These are phyloP conservation scores for Empis livida DNA, from an alignment of 2,888 invertebrate species.

Conservation along the genomic window DNA sequence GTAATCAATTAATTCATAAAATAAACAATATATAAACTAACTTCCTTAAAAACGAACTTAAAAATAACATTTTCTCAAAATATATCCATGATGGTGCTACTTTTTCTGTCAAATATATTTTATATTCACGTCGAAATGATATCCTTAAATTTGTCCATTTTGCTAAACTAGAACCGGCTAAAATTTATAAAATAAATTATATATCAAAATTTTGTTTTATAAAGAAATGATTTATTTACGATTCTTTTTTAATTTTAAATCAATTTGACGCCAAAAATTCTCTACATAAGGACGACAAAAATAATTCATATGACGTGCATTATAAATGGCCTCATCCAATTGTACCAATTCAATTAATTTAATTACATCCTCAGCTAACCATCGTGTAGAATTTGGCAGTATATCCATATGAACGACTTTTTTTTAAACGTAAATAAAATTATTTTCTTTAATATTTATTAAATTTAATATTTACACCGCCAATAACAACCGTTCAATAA, in stretches of 20 bases:
- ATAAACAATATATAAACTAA: constrained; percentile 11
- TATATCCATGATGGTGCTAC: constrained; percentile 31
- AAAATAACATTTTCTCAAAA: constrained; percentile 32
- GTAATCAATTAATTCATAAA: too few relatives aligned
- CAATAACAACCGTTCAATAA: not conserved
- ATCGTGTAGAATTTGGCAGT: constrained; percentile 1
- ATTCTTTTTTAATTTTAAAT: constrained; percentile 28
- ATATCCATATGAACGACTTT: not conserved
- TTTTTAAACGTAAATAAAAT: too few relatives aligned
- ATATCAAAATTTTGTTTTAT: not conserved
- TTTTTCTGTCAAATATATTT: constrained; percentile 28
- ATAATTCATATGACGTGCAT: constrained; percentile 32
- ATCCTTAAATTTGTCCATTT: constrained; percentile 34
- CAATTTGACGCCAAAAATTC: constrained; percentile 33
- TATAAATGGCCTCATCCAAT: constrained; percentile 32
- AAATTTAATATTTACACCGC: too few relatives aligned
- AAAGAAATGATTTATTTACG: constrained; percentile 16
- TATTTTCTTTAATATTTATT: too few relatives aligned
- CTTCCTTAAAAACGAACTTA: constrained; percentile 31
- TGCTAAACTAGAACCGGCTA: constrained; percentile 29
- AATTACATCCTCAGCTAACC: constrained; percentile 5
- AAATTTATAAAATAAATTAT: not conserved
- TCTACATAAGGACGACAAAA: constrained; percentile 33
- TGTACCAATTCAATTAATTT: constrained; percentile 30
- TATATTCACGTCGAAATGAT: constrained; percentile 32